These are phyloP conservation scores for Drosophila carrolli DNA, from an alignment of 1,140 invertebrate genomes.

Conservation along the genomic window DNA sequence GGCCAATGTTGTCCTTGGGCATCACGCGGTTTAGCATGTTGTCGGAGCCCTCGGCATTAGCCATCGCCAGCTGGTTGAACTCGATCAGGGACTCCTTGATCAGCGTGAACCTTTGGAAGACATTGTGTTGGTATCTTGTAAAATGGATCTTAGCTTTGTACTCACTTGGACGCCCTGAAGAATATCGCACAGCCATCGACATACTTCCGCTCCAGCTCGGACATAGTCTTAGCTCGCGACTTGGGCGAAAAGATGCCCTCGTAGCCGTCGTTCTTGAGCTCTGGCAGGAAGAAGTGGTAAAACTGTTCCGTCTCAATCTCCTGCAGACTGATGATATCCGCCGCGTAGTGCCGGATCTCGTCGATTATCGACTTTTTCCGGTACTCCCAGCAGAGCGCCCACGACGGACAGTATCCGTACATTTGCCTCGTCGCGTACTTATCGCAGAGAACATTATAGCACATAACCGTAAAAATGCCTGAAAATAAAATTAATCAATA, in stretches of 20 bases:
- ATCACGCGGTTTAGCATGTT: conserved; percentile 99
- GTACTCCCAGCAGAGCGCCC: conserved; percentile 99
- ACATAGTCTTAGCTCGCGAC: conserved; percentile 99
- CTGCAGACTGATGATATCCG: conserved; percentile 98
- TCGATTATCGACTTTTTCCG: conserved; percentile 98
- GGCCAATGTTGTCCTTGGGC: conserved; percentile 99
- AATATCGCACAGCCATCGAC: conserved; percentile 99
- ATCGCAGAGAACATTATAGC: conserved; percentile 99
- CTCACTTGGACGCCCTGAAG: conserved; percentile 96
- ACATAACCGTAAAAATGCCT: conserved; percentile 99
- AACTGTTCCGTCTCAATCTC: conserved; percentile 99
- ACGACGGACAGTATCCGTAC: conserved; percentile 98
- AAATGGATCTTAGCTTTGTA: not conserved
- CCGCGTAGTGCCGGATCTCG: conserved; percentile 97
- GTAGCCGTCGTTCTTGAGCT: conserved; percentile 96
- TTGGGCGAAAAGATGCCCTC: conserved; percentile 99
- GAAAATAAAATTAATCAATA: conserved; percentile 52
- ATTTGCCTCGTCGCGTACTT: conserved; percentile 99
- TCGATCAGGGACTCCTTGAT: conserved; percentile 98
- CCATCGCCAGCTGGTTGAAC: conserved; percentile 99
- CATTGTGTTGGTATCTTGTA: not conserved
- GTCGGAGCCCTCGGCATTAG: conserved; percentile 98
- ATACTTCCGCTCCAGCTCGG: conserved; percentile 97
- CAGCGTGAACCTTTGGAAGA: conserved; percentile 92
- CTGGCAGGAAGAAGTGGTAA: conserved; percentile 97